Percentiles rank a stretch among this genome's conserved stretches.
phyloP scores from a whole-genome alignment of 2,888 invertebrate species.

The Drosophila paracracens region DNA sequence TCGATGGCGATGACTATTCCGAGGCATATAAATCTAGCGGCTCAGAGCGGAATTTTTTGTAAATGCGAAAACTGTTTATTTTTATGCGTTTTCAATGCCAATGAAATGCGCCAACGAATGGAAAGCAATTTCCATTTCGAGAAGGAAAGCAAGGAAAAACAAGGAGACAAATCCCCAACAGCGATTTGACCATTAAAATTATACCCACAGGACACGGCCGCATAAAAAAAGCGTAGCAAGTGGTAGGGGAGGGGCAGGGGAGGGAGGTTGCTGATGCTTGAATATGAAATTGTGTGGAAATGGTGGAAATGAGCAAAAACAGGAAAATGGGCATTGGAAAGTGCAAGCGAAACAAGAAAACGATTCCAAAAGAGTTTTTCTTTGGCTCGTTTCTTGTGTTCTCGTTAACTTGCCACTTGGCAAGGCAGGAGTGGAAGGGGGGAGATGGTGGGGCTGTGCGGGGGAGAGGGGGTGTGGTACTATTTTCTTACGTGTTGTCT shows the following conservation, averaged over 20 bases:
- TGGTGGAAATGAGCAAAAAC: slow-evolving; percentile 27
- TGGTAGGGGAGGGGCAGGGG: neutral
- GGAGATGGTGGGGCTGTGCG: neutral
- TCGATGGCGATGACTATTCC: slow-evolving; percentile 15
- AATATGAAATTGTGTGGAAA: slow-evolving; percentile 78
- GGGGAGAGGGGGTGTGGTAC: slow-evolving; percentile 1
- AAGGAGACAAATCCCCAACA: slow-evolving; percentile 62
- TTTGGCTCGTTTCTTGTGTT: slow-evolving; percentile 46
- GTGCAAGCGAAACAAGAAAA: slow-evolving; percentile 43
- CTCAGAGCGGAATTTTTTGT: slow-evolving; percentile 65
- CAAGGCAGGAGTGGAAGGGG: neutral
- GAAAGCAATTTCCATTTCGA: slow-evolving; percentile 76
- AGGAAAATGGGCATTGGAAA: slow-evolving; percentile 55
- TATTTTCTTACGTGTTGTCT: slow-evolving; percentile 68
- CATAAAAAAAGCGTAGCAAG: slow-evolving; percentile 55
- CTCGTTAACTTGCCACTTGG: slow-evolving; percentile 48
- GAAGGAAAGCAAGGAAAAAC: slow-evolving; percentile 7
- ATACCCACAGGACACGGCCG: slow-evolving; percentile 81
- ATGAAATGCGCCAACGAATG: slow-evolving; percentile 42
- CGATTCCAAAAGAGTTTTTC: slow-evolving; percentile 68
- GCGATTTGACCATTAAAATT: slow-evolving; percentile 84
- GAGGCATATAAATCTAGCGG: slow-evolving; percentile 58
- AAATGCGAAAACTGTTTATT: slow-evolving; percentile 79
- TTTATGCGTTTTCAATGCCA: slow-evolving; percentile 77
- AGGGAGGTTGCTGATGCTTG: slow-evolving; percentile 51